These are phyloP conservation scores for Nebria ingens DNA, from an alignment of 1,140 invertebrate genomes.

Conservation along the genomic window DNA sequence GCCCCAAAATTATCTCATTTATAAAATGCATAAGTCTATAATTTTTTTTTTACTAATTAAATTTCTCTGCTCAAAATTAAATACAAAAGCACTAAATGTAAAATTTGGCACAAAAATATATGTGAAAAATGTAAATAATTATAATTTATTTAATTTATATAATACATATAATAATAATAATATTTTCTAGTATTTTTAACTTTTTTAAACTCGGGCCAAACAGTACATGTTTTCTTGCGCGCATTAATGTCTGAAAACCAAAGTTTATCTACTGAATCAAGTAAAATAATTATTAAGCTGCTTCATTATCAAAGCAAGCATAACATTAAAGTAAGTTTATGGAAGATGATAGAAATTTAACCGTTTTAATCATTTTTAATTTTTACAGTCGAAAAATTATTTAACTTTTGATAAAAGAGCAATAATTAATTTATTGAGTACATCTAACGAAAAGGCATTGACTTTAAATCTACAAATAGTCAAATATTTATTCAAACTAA, in stretches of 20 bases:
- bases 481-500: neutral
- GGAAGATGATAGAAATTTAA: too few species aligned
- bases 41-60: too few species aligned
- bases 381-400: neutral
- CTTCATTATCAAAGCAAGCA: neutral
- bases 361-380: neutral
- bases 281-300: neutral
- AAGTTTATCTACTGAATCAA: neutral
- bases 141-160: too few species aligned
- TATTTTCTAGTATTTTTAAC: neutral
- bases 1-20: too few species aligned
- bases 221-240: neutral
- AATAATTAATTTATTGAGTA: neutral
- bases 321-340: neutral
- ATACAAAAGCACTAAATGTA: too few species aligned
- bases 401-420: neutral
- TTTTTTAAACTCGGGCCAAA: neutral
- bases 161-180: neutral
- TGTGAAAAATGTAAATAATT: too few species aligned
- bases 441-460: neutral
- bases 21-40: too few species aligned
- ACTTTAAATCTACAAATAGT: neutral
- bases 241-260: neutral
- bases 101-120: too few species aligned
- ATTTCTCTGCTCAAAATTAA: too few species aligned